These are phyloP conservation scores for Seriola quinqueradiata DNA, from an alignment of 2,113 vertebrate species.

Conservation along the genomic window DNA sequence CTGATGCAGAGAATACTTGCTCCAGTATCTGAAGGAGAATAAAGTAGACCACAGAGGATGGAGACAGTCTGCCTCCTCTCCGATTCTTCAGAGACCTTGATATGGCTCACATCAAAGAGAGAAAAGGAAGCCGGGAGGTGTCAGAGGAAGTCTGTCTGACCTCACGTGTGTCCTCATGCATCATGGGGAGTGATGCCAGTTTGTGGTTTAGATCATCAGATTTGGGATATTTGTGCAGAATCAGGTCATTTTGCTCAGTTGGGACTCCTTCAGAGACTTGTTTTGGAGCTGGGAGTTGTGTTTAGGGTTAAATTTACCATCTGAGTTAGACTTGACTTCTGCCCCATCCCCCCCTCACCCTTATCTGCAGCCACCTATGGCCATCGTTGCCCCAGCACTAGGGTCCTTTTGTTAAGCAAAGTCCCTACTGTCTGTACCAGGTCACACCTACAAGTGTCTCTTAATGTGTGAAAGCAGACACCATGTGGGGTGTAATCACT, in stretches of 20 bases:
- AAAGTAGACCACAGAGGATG: slow-evolving; percentile 39
- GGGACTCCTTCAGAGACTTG: neutral
- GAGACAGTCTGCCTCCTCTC: slow-evolving; percentile 73
- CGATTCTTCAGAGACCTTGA: slow-evolving; percentile 49
- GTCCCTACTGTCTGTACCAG: slow-evolving; percentile 9
- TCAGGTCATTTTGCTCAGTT: neutral
- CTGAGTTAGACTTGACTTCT: slow-evolving; percentile 19
- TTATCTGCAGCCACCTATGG: neutral
- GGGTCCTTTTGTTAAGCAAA: slow-evolving; percentile 63
- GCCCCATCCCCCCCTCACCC: neutral
- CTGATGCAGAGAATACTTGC: slow-evolving; percentile 5
- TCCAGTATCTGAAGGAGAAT: slow-evolving; percentile 40
- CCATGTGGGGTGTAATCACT: slow-evolving; percentile 29
- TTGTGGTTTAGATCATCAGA: slow-evolving; percentile 7
- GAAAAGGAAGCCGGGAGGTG: slow-evolving; percentile 70
- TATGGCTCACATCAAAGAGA: slow-evolving; percentile 72
- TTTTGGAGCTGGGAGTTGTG: neutral
- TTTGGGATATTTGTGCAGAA: neutral
- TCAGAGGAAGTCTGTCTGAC: slow-evolving; percentile 67
- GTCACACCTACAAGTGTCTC: slow-evolving; percentile 69
- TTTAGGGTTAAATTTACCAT: neutral
- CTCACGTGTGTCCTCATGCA: neutral
- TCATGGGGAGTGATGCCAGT: neutral
- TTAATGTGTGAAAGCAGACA: slow-evolving; percentile 73
- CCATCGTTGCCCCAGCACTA: neutral